A percentile compares a stretch with the other conserved stretches of the same genome.
Evolutionary conservation across 2,113 vertebrate genomes (phyloP).

Genomic region (Phalacrocorax pelagicus): DNA sequence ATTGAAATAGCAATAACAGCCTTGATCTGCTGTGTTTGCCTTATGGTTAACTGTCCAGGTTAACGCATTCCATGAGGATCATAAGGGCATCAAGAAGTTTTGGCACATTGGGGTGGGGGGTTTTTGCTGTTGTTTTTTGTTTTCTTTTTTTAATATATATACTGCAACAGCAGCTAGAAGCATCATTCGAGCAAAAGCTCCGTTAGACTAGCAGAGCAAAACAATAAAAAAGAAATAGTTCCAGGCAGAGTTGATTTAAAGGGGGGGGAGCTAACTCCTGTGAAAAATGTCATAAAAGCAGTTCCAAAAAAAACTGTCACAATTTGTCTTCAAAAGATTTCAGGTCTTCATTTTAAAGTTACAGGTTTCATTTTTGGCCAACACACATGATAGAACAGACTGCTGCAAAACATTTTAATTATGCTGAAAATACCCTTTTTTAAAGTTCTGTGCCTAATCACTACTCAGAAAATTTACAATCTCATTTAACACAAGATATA

Average conservation of each 20-base stretch:
- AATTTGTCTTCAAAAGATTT: not conserved
- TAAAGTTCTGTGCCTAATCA: not conserved
- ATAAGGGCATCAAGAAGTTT: not conserved
- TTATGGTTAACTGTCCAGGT: not conserved
- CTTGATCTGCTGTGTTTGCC: not conserved
- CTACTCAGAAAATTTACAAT: not conserved
- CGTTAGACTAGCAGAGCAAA: not conserved
- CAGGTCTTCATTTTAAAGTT: not conserved
- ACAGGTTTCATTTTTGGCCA: not conserved
- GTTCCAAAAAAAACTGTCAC: not conserved
- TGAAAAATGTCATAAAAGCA: not conserved
- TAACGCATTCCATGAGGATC: not conserved
- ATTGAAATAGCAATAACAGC: not conserved
- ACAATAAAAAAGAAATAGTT: not conserved
- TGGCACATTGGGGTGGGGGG: fast-evolving
- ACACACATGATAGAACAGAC: not conserved
- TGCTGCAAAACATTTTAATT: not conserved
- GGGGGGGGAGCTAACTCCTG: not conserved
- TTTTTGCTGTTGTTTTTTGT: not conserved
- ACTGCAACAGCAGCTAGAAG: not conserved
- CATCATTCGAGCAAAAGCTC: not conserved
- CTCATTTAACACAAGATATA: not conserved
- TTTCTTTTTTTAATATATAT: not conserved
- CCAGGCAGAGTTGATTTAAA: not conserved
- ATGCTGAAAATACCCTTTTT: not conserved